Conservation (phyloP, 2,888 invertebrate species). For the Epirrhoe alternata region DNA sequence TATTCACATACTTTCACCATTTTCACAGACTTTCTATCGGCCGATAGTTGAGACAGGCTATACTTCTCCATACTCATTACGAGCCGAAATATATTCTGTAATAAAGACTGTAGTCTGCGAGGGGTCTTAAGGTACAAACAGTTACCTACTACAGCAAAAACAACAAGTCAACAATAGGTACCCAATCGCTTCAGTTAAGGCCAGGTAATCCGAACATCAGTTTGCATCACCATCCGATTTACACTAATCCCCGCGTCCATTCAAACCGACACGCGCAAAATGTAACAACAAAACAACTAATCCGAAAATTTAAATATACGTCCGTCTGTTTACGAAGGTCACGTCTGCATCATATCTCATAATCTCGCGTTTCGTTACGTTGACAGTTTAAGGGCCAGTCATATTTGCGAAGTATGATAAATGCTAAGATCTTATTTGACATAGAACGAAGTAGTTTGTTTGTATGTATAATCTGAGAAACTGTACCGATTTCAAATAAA, state of each 20-base stretch:
- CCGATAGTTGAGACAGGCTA: too few relatives aligned
- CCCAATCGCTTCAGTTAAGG: background rate
- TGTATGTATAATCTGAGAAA: too few relatives aligned
- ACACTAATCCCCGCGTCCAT: conserved; percentile 7
- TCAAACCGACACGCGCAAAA: conserved; percentile 15
- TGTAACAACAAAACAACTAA: conserved; percentile 25
- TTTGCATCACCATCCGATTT: conserved; percentile 12
- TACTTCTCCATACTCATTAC: too few relatives aligned
- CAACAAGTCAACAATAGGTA: background rate
- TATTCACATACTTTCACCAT: too few relatives aligned
- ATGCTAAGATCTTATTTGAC: too few relatives aligned
- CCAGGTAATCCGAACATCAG: conserved; percentile 18
- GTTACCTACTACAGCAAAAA: background rate
- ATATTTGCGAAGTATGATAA: too few relatives aligned
- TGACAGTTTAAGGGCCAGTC: conserved; percentile 50
- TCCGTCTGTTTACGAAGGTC: conserved; percentile 34
- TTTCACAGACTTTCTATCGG: too few relatives aligned
- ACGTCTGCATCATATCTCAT: conserved; percentile 59
- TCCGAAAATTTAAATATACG: conserved; percentile 40
- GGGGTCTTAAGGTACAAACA: too few relatives aligned
- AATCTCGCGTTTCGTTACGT: conserved; percentile 54
- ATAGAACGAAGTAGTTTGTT: too few relatives aligned
- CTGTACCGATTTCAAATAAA: too few relatives aligned
- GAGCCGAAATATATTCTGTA: too few relatives aligned
- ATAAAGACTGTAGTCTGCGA: too few relatives aligned